Conservation (phyloP, 2,888 invertebrate species). For the Clunio marinus region DNA sequence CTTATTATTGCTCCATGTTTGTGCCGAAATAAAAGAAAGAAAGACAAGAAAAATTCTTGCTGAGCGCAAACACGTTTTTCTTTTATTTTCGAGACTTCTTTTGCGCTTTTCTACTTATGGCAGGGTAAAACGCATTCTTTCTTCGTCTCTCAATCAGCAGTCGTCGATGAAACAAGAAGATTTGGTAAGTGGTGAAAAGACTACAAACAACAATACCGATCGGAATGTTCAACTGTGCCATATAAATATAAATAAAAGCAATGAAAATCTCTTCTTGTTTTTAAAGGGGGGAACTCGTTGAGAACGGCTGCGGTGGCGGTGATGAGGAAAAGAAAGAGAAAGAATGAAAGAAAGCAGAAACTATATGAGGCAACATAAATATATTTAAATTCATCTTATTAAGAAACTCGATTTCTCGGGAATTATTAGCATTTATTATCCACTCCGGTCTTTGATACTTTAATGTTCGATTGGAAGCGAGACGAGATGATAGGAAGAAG, state of each 20-base stretch:
- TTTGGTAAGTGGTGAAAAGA: conserved; percentile 26
- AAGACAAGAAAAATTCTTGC: no score
- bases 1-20: conserved; percentile 12
- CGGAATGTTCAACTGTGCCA: conserved; percentile 26
- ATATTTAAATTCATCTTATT: conserved; percentile 38
- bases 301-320: no score
- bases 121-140: neutral
- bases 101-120: neutral
- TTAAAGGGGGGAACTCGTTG: neutral
- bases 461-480: neutral
- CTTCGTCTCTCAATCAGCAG: conserved; percentile 17
- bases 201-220: conserved; percentile 30
- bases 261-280: neutral
- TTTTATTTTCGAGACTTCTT: neutral
- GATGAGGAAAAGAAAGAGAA: neutral
- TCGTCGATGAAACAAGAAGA: conserved; percentile 5
- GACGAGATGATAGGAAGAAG: no score
- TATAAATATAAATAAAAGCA: neutral
- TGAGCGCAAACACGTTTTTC: conserved; percentile 1
- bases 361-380: conserved; percentile 36
- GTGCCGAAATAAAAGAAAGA: no score
- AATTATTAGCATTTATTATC: conserved; percentile 37
- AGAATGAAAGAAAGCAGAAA: conserved; percentile 9
- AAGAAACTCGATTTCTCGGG: conserved; percentile 38
- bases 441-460: neutral